These are phyloP conservation scores for Graphium colonna DNA, from an alignment of 2,888 invertebrate genomes.

Conservation along the genomic window DNA sequence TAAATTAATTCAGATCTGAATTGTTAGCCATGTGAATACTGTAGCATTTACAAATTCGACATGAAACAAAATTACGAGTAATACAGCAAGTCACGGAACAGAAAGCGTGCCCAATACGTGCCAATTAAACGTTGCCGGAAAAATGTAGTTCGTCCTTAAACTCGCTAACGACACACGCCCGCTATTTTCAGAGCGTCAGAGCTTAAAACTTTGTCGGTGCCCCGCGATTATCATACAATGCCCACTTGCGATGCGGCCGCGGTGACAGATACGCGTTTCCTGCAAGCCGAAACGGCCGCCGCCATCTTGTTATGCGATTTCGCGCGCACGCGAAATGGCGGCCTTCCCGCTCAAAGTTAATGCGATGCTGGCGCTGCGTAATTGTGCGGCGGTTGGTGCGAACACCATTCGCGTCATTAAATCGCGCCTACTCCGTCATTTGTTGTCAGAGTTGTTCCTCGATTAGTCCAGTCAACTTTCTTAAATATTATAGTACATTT, in stretches of 20 bases:
- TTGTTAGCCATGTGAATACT: background rate
- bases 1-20: too few species aligned
- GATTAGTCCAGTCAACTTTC: background rate
- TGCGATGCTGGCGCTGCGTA: background rate
- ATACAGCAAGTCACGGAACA: background rate
- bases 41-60: background rate
- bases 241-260: conserved; percentile 69
- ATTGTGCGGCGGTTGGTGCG: background rate
- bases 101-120: background rate
- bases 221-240: conserved; percentile 74
- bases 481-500: background rate
- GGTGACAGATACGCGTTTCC: conserved; percentile 77
- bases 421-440: background rate
- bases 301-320: conserved; percentile 67
- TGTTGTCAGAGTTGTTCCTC: background rate
- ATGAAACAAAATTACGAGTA: background rate
- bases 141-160: conserved; percentile 15
- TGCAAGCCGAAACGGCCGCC: conserved; percentile 64
- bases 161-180: conserved; percentile 27
- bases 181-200: conserved; percentile 52
- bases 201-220: conserved; percentile 69
- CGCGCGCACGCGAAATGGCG: conserved; percentile 60
- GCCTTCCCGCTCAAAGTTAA: conserved; percentile 22
- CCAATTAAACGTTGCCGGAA: conserved; percentile 19
- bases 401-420: background rate